These are phyloP conservation scores for Blastobasis adustella DNA, from an alignment of 2,888 invertebrate species.

Conservation along the genomic window DNA sequence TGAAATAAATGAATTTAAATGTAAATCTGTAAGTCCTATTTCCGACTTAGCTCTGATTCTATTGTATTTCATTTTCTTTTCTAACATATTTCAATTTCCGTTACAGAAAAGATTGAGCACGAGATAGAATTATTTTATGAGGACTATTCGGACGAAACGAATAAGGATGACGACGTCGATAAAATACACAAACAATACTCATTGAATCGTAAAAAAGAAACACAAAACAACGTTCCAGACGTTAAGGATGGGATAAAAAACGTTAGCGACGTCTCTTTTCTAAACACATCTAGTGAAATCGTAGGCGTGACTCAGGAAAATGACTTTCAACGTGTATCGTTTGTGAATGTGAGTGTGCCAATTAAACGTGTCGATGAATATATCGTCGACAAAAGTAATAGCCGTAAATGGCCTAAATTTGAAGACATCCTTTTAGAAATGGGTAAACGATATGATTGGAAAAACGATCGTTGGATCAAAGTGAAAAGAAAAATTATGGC, in stretches of 20 bases:
- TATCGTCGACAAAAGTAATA: conserved; percentile 15
- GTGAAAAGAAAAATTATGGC: conserved; percentile 43
- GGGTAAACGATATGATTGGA: conserved; percentile 64
- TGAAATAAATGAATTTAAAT: too few relatives aligned
- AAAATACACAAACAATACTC: conserved; percentile 33
- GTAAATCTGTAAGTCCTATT: too few relatives aligned
- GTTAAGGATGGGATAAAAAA: conserved; percentile 3
- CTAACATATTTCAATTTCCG: conserved; percentile 17
- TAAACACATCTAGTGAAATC: too few relatives aligned
- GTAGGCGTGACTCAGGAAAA: background rate
- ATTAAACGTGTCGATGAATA: too few relatives aligned
- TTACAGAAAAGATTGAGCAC: conserved; percentile 55
- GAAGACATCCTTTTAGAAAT: conserved; percentile 55
- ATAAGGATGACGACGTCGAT: conserved; percentile 33
- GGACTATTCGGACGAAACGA: conserved; percentile 43
- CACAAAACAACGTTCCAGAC: background rate
- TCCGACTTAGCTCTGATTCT: too few relatives aligned
- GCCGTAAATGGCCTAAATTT: conserved; percentile 69
- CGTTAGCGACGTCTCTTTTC: background rate
- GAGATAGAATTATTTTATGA: conserved; percentile 56
- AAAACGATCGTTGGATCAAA: conserved; percentile 67
- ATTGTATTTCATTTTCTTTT: background rate
- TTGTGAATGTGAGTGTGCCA: background rate
- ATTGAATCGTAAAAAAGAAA: conserved; percentile 15
- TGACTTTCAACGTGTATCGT: background rate